Conservation (phyloP, 2,888 invertebrate species). For the Microctonus aethiopoides region DNA sequence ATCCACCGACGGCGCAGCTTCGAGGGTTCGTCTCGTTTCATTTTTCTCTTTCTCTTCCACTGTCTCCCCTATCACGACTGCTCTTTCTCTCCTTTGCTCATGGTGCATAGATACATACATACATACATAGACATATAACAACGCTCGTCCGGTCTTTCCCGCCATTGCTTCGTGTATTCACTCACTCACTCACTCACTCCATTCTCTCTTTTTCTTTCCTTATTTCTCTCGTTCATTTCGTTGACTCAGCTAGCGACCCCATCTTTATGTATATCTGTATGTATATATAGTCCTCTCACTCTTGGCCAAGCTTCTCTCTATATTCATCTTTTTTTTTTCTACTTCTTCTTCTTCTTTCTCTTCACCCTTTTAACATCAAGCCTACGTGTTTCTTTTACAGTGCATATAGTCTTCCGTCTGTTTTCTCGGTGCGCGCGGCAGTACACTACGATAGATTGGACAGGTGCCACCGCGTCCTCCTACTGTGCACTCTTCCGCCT, state of each 20-base stretch:
- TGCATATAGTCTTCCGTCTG: slow-evolving; percentile 26
- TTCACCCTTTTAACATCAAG: slow-evolving; percentile 10
- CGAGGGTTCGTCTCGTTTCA: slow-evolving; percentile 28
- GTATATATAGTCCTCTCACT: background rate
- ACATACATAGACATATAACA: slow-evolving; percentile 1
- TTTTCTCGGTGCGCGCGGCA: slow-evolving; percentile 13
- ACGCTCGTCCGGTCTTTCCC: background rate
- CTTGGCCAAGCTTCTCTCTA: background rate
- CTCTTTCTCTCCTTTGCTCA: slow-evolving; percentile 13
- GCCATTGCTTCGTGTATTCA: background rate
- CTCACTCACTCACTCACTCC: background rate
- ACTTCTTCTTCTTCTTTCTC: too few species aligned
- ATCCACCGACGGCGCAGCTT: slow-evolving; percentile 37
- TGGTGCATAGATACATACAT: background rate
- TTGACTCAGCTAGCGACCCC: background rate
- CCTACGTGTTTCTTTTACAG: slow-evolving; percentile 34
- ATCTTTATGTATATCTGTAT: slow-evolving; percentile 3
- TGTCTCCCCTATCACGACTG: background rate
- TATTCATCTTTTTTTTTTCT: too few species aligned
- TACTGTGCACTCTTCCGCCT: slow-evolving; percentile 32
- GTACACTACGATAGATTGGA: slow-evolving; percentile 38
- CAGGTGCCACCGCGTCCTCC: slow-evolving; percentile 37
- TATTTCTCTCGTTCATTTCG: background rate
- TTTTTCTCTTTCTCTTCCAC: slow-evolving; percentile 26
- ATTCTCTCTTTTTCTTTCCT: background rate